Conservation (phyloP, 2,888 invertebrate species). For the Ectropis crepuscularia region DNA sequence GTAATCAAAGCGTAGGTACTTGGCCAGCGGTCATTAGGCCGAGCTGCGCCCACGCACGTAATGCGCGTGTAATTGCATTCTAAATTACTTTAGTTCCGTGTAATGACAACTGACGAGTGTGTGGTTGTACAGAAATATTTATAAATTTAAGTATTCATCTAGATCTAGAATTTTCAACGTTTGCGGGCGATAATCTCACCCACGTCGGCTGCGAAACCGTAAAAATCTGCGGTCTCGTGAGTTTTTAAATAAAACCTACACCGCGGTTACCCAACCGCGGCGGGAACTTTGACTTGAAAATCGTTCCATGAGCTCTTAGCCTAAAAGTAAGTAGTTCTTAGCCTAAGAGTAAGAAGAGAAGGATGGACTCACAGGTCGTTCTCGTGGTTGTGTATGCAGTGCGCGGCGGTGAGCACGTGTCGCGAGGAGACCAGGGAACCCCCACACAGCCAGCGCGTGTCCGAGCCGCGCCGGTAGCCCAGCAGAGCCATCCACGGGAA, state of each 20-base stretch:
- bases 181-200: too few species aligned
- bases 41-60: slow-evolving; percentile 13
- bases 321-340: too few species aligned
- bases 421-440: slow-evolving; percentile 87
- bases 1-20: neutral
- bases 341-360: neutral
- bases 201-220: too few species aligned
- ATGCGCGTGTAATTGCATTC: slow-evolving; percentile 25
- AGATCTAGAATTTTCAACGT: too few species aligned
- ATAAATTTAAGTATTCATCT: neutral
- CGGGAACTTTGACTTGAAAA: too few species aligned
- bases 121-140: neutral
- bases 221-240: too few species aligned
- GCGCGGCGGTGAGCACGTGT: slow-evolving; percentile 92
- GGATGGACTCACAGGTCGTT: slow-evolving; percentile 83
- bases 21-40: slow-evolving; percentile 3
- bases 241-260: too few species aligned
- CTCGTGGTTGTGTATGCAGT: slow-evolving; percentile 87
- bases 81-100: slow-evolving; percentile 31
- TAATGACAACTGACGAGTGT: slow-evolving; percentile 25
- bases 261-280: too few species aligned
- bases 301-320: too few species aligned
- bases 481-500: slow-evolving; percentile 90
- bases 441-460: slow-evolving; percentile 86
- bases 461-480: slow-evolving; percentile 83